Base-by-base conservation (phyloP, 2,797 vertebrate species). In the Eurystomus glaucurus region DNA sequence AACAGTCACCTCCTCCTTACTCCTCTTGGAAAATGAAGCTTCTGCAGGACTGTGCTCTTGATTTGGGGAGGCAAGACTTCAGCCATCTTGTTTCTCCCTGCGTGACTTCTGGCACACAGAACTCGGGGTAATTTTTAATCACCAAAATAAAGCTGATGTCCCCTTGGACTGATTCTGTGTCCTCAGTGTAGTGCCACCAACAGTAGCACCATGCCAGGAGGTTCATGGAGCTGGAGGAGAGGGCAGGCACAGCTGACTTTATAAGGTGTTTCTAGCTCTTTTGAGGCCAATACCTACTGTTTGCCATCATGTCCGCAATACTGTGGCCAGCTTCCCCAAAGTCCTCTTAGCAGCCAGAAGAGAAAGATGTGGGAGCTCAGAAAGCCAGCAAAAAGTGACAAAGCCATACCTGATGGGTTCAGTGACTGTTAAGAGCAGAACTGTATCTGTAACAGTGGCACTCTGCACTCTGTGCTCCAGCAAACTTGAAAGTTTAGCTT, bases 101-200 rank as follows among this genome's bases (percentile, higher is more conserved):
- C 1, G 1, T 75, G 12, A 29, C 41, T 71, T 25, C 60, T 60
- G 57, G 33, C 4, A 1, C 12, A 21, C 11, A 58, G 50, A 62
- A 29, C 33, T 88, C 2, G 1, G 22, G 10, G n/a, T 75, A 61
- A 31, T 61, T 46, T 92, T 79, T 58, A 50, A 28, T 65, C 39
- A 64, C 11, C 37, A 39, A 71, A 88, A 51, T 4, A 37, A 29
- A 68, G 9, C n/a, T 7, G 0, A 14, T 35, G 20, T 54, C 15
- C 26, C 1, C 0, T 58, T 61, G 39, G 33, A 21, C 19, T 57
- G 14, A 31, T 78, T n/a, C 6, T 35, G 4, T 2, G 0, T 64
- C 3, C 14, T 61, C 41, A 19, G 43, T 0, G 0, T 48, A n/a
- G 19, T 39, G 43, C 41, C 5, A 20, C 66, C 25, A 12, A 17